phyloP scores from a whole-genome alignment of 2,797 vertebrate species.

The Anabacerthia variegaticeps region DNA sequence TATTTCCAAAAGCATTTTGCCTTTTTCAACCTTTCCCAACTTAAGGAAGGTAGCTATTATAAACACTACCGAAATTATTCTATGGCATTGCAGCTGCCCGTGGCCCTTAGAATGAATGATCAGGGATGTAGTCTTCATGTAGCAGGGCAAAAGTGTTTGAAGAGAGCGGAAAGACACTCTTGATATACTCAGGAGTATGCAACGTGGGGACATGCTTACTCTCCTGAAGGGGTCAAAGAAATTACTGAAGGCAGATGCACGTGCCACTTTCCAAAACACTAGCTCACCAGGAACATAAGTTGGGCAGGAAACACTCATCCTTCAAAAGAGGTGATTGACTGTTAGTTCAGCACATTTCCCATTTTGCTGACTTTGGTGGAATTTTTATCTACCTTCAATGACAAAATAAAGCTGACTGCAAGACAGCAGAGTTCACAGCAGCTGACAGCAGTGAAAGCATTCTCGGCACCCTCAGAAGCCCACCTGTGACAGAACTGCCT shows the following conservation, averaged over 20 bases:
- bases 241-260: background rate
- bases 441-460: background rate
- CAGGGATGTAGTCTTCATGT: fast-evolving
- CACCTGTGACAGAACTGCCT: background rate
- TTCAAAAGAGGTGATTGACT: background rate
- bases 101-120: fast-evolving
- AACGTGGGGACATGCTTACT: fast-evolving
- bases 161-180: background rate
- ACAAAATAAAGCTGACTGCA: background rate
- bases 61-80: background rate
- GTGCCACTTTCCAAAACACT: background rate
- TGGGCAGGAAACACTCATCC: background rate
- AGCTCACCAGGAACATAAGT: background rate
- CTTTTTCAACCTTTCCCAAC: background rate
- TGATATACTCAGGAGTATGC: background rate
- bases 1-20: background rate
- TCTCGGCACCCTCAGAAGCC: background rate
- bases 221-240: background rate
- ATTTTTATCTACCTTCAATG: background rate
- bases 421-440: background rate
- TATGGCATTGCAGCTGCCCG: background rate
- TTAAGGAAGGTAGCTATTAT: background rate
- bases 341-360: background rate
- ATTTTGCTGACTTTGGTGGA: background rate
- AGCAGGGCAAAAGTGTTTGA: background rate